Evolutionary conservation across 1,140 invertebrate species (phyloP).

Genomic region (Gryon sp.): DNA sequence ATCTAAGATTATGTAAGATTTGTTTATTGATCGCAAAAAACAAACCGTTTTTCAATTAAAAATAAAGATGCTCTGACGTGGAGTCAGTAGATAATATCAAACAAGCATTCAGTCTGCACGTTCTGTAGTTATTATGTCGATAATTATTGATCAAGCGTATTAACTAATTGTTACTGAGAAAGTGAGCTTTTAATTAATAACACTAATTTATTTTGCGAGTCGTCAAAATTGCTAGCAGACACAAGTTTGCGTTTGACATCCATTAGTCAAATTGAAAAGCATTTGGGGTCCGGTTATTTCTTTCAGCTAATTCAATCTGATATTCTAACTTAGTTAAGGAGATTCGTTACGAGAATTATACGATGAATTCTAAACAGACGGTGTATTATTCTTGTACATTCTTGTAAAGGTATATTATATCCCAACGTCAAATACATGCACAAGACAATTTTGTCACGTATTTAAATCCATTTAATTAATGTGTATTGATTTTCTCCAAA

Average conservation of each 20-base stretch:
- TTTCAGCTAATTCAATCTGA: background rate
- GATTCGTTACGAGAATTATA: background rate
- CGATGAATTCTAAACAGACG: too few relatives aligned
- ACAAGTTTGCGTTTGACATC: background rate
- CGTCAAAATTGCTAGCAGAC: background rate
- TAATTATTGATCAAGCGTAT: conserved; percentile 24
- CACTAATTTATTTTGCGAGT: conserved; percentile 3
- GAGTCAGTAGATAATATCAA: conserved; percentile 5
- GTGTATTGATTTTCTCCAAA: too few relatives aligned
- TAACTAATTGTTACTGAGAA: conserved; percentile 16
- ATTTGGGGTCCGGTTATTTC: background rate
- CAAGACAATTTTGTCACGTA: too few relatives aligned
- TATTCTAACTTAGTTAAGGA: background rate
- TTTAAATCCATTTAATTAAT: too few relatives aligned
- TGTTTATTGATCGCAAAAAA: too few relatives aligned
- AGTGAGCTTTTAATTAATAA: background rate
- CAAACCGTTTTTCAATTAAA: too few relatives aligned
- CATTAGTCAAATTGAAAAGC: conserved; percentile 10
- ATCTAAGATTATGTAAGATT: too few relatives aligned
- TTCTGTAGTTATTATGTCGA: conserved; percentile 17
- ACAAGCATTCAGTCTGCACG: conserved; percentile 9
- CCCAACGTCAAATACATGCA: too few relatives aligned
- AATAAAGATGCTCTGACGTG: too few relatives aligned
- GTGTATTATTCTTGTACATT: too few relatives aligned
- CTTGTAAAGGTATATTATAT: too few relatives aligned